Evolutionary conservation across 2,888 invertebrate genomes (phyloP), one percentile per base, ranked within the genome.

Genomic region (Melieria crassipennis): DNA sequence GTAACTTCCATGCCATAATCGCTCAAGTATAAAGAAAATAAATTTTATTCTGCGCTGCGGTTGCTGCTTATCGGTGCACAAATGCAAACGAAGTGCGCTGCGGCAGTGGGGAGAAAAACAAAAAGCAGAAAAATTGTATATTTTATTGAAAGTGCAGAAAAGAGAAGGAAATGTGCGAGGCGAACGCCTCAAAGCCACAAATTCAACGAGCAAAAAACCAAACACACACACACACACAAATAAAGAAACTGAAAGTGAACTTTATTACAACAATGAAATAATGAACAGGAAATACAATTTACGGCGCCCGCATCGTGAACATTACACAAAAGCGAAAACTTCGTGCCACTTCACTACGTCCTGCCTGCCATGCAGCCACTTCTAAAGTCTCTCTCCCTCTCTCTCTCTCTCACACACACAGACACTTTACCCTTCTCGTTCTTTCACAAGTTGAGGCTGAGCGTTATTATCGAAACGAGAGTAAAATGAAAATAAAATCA

Each of bases 271-370:
- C 58, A 58, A 58, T 58, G 16, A 58, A 58, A 58, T 58, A 7
- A 58, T 58, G 42, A 58, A 58, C 58, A 58, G 42, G 16, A 58
- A 58, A 58, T 58, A 42, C 30, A 58, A 58, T 58, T 58, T 58
- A 30, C 58, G 10, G 42, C n/a, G 7, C n/a, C 58, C 42, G 10
- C 30, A 16, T 52, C 16, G 4, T 30, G 30, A 30, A 5, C 42
- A 11, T 58, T 16, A 30, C 16, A 58, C 13, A 42, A 7, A 42
- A 42, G 11, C 58, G 16, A 30, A 30, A 30, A 30, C 30, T 30
- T 30, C 30, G 30, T 30, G 30, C 30, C 30, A 30, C 30, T 30
- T 30, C 30, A 30, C 30, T 30, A 30, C 30, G 30, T 30, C 30
- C 30, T 30, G 30, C 30, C 0, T 30, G 30, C 30, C 30, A 1